phyloP scores from a whole-genome alignment of 1,140 invertebrate species.

The Protaetia brevitarsis region DNA sequence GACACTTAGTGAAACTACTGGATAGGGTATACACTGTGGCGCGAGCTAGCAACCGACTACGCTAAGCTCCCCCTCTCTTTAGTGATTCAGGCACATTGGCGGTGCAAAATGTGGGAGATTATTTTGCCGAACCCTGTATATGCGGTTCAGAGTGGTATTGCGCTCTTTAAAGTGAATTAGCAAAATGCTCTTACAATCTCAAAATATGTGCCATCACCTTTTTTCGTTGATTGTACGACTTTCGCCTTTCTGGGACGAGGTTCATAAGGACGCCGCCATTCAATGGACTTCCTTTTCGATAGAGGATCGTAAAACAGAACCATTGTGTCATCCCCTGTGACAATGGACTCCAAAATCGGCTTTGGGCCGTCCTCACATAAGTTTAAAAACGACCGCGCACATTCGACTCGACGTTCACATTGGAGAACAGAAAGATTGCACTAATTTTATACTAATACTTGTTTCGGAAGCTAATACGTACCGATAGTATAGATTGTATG shows the following conservation, averaged over 20 bases:
- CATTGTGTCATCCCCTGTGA: neutral
- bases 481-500: no score
- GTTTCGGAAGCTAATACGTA: no score
- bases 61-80: constrained; percentile 17
- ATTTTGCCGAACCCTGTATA: constrained; percentile 20
- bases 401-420: no score
- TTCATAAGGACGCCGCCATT: neutral
- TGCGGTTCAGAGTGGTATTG: no score
- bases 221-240: neutral
- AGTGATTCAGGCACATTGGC: constrained; percentile 19
- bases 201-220: neutral
- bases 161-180: neutral
- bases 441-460: no score
- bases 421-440: no score
- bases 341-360: neutral
- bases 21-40: no score
- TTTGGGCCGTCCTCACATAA: no score
- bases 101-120: constrained; percentile 24
- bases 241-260: neutral
- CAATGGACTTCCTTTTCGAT: neutral
- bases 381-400: no score
- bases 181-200: neutral
- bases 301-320: constrained; percentile 1
- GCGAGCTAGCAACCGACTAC: constrained; percentile 19
- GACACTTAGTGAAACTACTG: no score